These are phyloP conservation scores for Aphelinus certus DNA, from an alignment of 1,140 invertebrate species.

Conservation along the genomic window DNA sequence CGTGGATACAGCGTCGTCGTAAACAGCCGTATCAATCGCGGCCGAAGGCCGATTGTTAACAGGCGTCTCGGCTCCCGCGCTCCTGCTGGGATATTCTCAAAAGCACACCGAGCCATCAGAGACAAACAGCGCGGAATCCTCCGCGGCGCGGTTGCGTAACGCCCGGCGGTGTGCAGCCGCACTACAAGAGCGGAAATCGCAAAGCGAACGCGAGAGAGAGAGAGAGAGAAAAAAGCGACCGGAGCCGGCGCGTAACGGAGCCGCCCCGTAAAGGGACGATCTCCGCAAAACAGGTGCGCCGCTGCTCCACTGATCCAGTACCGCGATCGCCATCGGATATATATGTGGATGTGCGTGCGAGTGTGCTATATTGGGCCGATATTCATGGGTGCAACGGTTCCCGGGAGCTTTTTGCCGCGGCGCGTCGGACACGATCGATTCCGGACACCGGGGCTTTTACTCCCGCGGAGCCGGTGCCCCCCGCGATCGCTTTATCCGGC, in stretches of 20 bases:
- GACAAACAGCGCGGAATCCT: neutral
- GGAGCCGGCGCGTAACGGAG: constrained; percentile 7
- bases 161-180: neutral
- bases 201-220: neutral
- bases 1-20: no score
- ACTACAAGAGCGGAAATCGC: neutral
- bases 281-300: neutral
- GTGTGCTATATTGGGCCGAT: neutral
- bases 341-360: no score
- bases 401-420: neutral
- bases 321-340: no score
- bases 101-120: no score
- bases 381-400: neutral
- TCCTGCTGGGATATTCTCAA: no score
- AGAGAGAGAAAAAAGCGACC: neutral
- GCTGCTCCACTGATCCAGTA: constrained; percentile 29
- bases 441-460: no score
- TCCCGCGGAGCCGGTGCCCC: no score
- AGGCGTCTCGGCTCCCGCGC: no score
- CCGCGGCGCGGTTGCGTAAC: neutral
- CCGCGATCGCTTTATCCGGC: no score
- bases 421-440: no score
- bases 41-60: no score
- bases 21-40: no score
- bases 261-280: neutral